Evolutionary conservation across 2,888 invertebrate genomes (phyloP).

Genomic region (Brachyptera risi): DNA sequence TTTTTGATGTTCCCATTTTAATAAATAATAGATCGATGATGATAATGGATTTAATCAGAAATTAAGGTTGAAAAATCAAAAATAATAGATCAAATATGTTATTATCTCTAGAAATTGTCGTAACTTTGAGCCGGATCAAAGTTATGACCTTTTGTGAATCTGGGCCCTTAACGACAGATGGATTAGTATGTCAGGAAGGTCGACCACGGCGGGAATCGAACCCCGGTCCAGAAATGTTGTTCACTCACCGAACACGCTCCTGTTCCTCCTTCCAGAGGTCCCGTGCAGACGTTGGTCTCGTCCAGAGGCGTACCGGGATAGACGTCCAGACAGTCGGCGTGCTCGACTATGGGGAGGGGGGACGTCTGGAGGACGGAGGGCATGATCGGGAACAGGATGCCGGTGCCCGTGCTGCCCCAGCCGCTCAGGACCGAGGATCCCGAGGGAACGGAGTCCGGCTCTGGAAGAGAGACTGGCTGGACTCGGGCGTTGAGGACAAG

Average conservation of each 20-base stretch:
- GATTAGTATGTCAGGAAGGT: too few relatives aligned
- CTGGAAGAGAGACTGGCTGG: slow-evolving; percentile 54
- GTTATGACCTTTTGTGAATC: too few relatives aligned
- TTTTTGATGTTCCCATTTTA: too few relatives aligned
- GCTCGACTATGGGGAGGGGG: slow-evolving; percentile 38
- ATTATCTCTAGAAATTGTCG: too few relatives aligned
- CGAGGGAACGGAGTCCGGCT: slow-evolving; percentile 50
- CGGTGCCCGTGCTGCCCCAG: slow-evolving; percentile 50
- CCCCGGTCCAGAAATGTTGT: too few relatives aligned
- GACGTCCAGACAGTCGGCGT: slow-evolving; percentile 28
- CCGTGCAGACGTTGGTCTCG: slow-evolving; percentile 52
- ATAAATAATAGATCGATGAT: too few relatives aligned
- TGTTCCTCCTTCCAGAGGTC: slow-evolving; percentile 48
- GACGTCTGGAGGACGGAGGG: slow-evolving; percentile 46
- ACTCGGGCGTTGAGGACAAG: slow-evolving; percentile 52
- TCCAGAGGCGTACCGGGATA: slow-evolving; percentile 44
- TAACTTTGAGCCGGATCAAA: too few relatives aligned
- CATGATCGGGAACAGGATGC: slow-evolving; percentile 41
- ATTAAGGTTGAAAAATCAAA: too few relatives aligned
- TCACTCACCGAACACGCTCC: slow-evolving; percentile 49
- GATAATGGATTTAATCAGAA: too few relatives aligned
- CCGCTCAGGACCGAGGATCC: slow-evolving; percentile 44
- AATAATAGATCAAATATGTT: too few relatives aligned
- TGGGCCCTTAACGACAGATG: too few relatives aligned
- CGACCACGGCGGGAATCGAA: too few relatives aligned